A percentile compares a stretch with the other conserved stretches of the same genome.
Conservation (phyloP, 2,113 vertebrate species). For the Odontophorus gujanensis region DNA sequence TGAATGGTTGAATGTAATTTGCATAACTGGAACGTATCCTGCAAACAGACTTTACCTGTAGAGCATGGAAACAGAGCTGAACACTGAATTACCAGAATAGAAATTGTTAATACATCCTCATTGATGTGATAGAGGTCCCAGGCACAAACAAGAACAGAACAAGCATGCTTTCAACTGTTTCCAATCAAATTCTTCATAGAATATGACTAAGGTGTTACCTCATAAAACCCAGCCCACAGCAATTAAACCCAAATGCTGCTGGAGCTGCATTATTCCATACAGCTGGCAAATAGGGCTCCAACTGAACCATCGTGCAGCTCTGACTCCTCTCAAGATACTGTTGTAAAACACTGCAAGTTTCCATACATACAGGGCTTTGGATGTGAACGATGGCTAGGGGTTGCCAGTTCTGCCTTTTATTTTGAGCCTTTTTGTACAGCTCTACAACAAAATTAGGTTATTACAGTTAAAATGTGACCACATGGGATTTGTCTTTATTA, state of each 20-base stretch:
- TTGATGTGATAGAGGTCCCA: not conserved
- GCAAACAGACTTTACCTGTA: not conserved
- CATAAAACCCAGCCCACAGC: not conserved
- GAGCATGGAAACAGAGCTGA: not conserved
- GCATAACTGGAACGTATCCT: not conserved
- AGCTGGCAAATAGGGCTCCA: not conserved
- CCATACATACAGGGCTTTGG: not conserved
- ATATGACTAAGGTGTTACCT: not conserved
- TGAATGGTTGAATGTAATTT: not conserved
- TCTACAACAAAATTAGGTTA: not conserved
- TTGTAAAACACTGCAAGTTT: not conserved
- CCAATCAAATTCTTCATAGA: not conserved
- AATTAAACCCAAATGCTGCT: accelerated
- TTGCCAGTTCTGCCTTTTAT: not conserved
- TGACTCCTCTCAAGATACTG: too few species aligned
- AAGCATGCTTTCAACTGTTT: not conserved
- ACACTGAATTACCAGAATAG: not conserved
- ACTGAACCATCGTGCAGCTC: too few species aligned
- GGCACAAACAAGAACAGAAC: not conserved
- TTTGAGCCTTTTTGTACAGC: not conserved
- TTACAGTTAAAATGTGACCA: not conserved
- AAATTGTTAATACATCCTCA: not conserved
- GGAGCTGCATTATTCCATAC: not conserved
- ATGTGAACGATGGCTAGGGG: not conserved
- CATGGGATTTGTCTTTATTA: not conserved